Evolutionary conservation across 2,113 vertebrate genomes (phyloP), one percentile per base, ranked within the genome.

Genomic region (Engraulis encrasicolus): DNA sequence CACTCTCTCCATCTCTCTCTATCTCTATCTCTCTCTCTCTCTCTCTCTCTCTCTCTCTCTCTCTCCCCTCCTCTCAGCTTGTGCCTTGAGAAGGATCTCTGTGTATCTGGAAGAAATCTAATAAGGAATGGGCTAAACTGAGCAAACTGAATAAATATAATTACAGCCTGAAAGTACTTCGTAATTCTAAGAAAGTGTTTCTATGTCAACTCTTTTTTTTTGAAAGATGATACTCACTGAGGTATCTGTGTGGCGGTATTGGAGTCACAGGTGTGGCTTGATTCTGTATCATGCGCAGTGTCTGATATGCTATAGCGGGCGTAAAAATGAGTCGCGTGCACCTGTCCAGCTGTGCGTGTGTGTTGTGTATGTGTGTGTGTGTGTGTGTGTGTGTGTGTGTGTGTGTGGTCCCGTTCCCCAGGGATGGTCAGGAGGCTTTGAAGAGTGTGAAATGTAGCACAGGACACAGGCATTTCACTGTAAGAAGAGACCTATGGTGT

Each of bases 391-490:
- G n/a, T n/a, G n/a, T n/a, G n/a, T n/a, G n/a, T n/a, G n/a, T 2
- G 31, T 74, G 12, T 34, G 66, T 12, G 31, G 27, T 4, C 27
- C 34, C 27, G 5, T 74, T 74, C 12, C 66, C 66, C 66, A 15
- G 66, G 66, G 66, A 31, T 74, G 66, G 66, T 74, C 66, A 74
- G 66, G 66, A 34, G 66, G 66, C 31, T 74, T 17, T 74, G 31
- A 74, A 74, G 66, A 74, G 66, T 74, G 66, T 74, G 66, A 74
- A 74, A 74, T 74, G 66, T 74, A 34, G 66, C 66, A 36, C 66
- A 15, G 66, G 66, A n/a, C 79, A 81, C 49, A 77, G 19, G 40
- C 58, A 40, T 74, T 2, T 77, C n/a, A 48, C 61, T 45, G 40
- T 11, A 37, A 49, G 81, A 45, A 40, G 61, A 82, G 66, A 82